These are phyloP conservation scores for Xanthorhoe spadicearia DNA, from an alignment of 2,888 invertebrate genomes.

Conservation along the genomic window DNA sequence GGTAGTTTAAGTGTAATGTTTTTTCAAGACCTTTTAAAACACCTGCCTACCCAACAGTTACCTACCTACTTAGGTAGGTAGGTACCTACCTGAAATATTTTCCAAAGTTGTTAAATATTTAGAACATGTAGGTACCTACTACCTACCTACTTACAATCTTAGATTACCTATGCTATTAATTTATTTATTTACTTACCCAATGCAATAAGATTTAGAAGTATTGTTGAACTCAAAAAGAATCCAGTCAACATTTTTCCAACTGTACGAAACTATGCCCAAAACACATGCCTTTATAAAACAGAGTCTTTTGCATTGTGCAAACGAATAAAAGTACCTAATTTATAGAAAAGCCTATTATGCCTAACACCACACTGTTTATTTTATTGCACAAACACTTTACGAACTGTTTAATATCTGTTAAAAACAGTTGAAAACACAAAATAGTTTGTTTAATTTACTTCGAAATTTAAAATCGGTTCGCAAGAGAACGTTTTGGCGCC, in stretches of 20 bases:
- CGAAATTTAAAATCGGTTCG: conserved; percentile 51
- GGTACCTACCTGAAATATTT: too few relatives aligned
- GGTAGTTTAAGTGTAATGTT: too few relatives aligned
- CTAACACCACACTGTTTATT: conserved; percentile 58
- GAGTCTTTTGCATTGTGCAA: conserved; percentile 75
- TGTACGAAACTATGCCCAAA: conserved; percentile 66
- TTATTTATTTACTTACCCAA: conserved; percentile 61
- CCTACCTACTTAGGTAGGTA: too few relatives aligned
- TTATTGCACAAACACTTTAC: conserved; percentile 54
- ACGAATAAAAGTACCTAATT: conserved; percentile 50
- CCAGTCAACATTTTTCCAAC: conserved; percentile 77
- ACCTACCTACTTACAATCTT: background rate
- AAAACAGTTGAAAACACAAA: conserved; percentile 55
- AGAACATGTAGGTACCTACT: background rate
- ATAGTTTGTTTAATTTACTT: conserved; percentile 33
- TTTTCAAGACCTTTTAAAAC: too few relatives aligned
- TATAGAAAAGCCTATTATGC: conserved; percentile 53
- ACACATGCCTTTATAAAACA: conserved; percentile 64
- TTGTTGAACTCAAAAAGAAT: conserved; percentile 66
- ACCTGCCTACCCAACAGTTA: too few relatives aligned
- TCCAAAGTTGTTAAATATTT: too few relatives aligned
- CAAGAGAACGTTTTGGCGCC: conserved; percentile 62
- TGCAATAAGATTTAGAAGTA: conserved; percentile 65
- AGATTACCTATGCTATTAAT: background rate
- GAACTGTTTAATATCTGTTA: conserved; percentile 61